Conservation (phyloP, 2,797 vertebrate genomes). For the Australoheros facetus region DNA sequence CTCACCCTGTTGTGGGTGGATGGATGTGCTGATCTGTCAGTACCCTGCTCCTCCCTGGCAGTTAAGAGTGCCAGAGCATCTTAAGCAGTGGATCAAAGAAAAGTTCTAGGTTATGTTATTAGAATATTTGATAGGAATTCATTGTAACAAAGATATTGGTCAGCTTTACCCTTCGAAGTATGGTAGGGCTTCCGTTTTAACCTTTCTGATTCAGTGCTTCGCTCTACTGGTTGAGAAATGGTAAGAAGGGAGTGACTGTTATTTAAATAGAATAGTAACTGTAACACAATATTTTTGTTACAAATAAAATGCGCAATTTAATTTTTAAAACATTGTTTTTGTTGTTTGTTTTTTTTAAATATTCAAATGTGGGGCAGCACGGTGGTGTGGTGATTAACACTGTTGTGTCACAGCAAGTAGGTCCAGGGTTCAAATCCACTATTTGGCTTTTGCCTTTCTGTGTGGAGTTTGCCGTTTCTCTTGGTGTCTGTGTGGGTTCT, state of each 20-base stretch:
- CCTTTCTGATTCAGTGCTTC: conserved; percentile 47
- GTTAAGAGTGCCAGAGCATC: not conserved
- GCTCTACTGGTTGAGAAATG: conserved; percentile 60
- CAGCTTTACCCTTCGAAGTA: not conserved
- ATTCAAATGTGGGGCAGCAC: no score
- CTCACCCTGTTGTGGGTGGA: conserved; percentile 63
- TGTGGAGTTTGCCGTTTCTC: no score
- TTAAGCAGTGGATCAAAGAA: no score
- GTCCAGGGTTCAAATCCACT: no score
- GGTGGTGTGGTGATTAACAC: no score
- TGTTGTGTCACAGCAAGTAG: no score
- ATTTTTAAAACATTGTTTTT: not conserved
- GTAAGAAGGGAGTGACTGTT: not conserved
- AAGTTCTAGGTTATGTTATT: not conserved
- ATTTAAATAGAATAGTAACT: not conserved
- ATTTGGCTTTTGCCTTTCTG: no score
- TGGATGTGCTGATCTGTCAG: conserved; percentile 44
- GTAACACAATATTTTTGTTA: not conserved
- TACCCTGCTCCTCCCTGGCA: conserved; percentile 19
- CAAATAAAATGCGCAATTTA: not conserved
- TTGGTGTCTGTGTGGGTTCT: no score
- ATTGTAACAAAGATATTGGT: not conserved
- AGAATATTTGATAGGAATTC: not conserved
- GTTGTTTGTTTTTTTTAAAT: no score
- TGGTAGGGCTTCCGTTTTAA: not conserved